Conservation (phyloP, 1,140 invertebrate species). For the Doryteuthis pealeii region DNA sequence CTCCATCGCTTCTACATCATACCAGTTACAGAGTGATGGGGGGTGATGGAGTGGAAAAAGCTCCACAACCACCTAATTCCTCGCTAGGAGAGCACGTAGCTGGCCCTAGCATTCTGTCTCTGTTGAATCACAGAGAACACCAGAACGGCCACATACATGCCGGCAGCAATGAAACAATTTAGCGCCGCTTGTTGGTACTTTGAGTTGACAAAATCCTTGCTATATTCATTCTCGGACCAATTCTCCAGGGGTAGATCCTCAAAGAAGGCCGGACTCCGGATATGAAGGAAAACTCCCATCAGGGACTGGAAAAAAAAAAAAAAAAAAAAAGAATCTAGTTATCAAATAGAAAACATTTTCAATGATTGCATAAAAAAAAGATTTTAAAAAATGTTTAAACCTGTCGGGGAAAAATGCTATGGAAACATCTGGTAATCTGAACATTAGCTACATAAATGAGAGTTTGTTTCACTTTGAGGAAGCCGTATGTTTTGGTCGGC, state of each 20-base stretch:
- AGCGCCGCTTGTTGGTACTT: constrained; percentile 75
- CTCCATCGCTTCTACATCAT: no score
- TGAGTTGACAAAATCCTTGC: neutral
- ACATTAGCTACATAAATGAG: no score
- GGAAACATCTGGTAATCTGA: no score
- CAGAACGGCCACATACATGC: constrained; percentile 82
- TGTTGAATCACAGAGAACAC: constrained; percentile 84
- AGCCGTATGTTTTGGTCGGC: no score
- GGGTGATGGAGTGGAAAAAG: neutral
- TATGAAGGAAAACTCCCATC: constrained; percentile 86
- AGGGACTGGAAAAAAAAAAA: constrained; percentile 68
- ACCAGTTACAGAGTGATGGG: no score
- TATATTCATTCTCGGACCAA: constrained; percentile 62
- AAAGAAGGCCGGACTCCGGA: constrained; percentile 77
- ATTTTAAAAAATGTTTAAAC: no score
- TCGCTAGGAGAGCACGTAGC: constrained; percentile 25
- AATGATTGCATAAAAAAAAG: no score
- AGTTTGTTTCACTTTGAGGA: no score
- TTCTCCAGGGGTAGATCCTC: constrained; percentile 70
- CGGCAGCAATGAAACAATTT: constrained; percentile 90
- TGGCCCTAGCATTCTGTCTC: constrained; percentile 79
- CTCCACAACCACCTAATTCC: neutral
- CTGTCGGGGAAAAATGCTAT: no score
- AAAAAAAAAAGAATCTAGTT: neutral
- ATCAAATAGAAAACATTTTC: no score